These are phyloP conservation scores for Meganola albula DNA, from an alignment of 2,888 invertebrate genomes.

Conservation along the genomic window DNA sequence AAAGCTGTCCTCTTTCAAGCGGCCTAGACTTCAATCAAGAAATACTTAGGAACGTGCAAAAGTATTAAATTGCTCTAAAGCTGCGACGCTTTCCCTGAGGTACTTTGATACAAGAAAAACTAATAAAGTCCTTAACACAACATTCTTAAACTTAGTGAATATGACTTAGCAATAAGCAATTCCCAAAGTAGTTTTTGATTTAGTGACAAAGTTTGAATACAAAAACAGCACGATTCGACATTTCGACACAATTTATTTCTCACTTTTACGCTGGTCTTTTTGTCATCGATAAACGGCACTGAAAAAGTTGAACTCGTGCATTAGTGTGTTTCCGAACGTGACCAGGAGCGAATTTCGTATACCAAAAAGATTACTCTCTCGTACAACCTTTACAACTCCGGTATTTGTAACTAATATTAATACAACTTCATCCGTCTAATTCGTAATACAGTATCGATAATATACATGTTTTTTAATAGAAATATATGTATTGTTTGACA, in stretches of 20 bases:
- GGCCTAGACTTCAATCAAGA: constrained; percentile 18
- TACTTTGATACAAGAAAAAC: constrained; percentile 3
- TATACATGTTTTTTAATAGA: too few relatives aligned
- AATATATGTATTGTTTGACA: too few relatives aligned
- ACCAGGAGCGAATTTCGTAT: constrained; percentile 35
- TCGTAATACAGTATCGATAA: too few relatives aligned
- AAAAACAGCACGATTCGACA: constrained; percentile 47
- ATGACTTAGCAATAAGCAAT: constrained; percentile 19
- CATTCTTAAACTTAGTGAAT: constrained; percentile 11
- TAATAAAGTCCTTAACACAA: constrained; percentile 12
- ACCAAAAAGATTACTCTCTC: constrained; percentile 29
- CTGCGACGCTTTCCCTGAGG: constrained; percentile 3
- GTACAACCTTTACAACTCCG: constrained; percentile 26
- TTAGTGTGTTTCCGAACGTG: constrained; percentile 48
- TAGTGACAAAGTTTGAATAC: constrained; percentile 51
- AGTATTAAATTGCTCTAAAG: constrained; percentile 19
- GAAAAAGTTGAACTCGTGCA: constrained; percentile 47
- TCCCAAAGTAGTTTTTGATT: constrained; percentile 51
- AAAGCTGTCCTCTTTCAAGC: constrained; percentile 22
- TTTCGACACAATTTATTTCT: constrained; percentile 53
- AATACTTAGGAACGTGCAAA: constrained; percentile 14
- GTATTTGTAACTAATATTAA: constrained; percentile 22
- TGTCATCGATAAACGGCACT: constrained; percentile 44
- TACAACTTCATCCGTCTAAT: too few relatives aligned
- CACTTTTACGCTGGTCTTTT: constrained; percentile 41